phyloP scores from a whole-genome alignment of 2,113 vertebrate species.

The Prionailurus viverrinus region DNA sequence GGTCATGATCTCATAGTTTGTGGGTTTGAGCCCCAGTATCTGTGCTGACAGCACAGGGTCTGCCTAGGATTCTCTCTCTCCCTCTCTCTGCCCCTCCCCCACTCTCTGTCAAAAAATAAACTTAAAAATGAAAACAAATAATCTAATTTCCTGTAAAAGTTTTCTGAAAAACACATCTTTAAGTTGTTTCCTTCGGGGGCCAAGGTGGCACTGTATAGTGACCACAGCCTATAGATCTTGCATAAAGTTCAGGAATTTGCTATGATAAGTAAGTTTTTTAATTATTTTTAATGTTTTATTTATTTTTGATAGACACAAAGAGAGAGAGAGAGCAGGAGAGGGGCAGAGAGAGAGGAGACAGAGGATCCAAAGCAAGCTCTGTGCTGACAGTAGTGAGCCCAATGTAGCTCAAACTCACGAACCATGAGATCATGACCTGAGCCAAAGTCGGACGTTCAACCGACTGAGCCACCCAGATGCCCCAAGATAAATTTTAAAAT shows the following conservation, averaged over 20 bases:
- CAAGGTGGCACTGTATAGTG: background rate
- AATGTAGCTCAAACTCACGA: too few relatives aligned
- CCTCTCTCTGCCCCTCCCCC: background rate
- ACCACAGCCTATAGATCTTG: background rate
- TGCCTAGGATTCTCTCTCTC: background rate
- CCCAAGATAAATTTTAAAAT: background rate
- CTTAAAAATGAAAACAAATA: background rate
- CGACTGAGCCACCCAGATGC: too few relatives aligned
- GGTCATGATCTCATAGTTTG: background rate
- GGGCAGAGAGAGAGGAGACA: too few relatives aligned
- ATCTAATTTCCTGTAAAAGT: background rate
- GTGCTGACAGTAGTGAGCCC: too few relatives aligned
- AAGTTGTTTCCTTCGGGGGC: background rate
- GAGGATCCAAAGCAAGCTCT: too few relatives aligned
- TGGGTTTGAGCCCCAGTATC: background rate
- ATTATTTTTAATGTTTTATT: too few relatives aligned
- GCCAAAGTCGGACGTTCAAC: too few relatives aligned
- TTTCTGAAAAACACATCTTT: background rate
- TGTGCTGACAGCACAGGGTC: background rate
- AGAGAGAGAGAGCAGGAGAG: too few relatives aligned
- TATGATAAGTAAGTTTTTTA: background rate
- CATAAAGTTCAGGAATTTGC: background rate
- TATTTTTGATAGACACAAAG: too few relatives aligned
- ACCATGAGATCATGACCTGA: too few relatives aligned
- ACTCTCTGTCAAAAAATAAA: background rate